Percentiles rank a stretch among this genome's conserved stretches.
Evolutionary conservation across 53 echinoderm and acorn worm species (phyloP).

Genomic region (Arbacia lixula): DNA sequence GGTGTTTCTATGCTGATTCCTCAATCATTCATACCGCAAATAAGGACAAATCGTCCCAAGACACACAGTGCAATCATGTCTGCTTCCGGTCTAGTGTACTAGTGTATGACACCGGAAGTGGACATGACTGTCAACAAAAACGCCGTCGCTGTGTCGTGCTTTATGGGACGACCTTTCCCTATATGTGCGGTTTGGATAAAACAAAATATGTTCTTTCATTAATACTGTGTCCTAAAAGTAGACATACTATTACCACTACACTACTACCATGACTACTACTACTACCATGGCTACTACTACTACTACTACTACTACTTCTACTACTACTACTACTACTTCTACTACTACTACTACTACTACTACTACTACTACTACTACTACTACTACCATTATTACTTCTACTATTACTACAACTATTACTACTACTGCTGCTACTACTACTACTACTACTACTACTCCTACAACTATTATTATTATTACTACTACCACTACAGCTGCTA

Average conservation of each 20-base stretch:
- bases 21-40: too few relatives aligned
- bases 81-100: too few relatives aligned
- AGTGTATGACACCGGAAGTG: too few relatives aligned
- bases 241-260: neutral
- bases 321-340: constrained; percentile 12
- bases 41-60: too few relatives aligned
- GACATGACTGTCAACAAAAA: too few relatives aligned
- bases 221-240: neutral
- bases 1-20: too few relatives aligned
- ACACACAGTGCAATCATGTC: too few relatives aligned
- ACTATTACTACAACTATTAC: constrained; percentile 18
- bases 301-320: constrained; percentile 25
- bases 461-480: neutral
- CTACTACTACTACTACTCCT: constrained; percentile 15
- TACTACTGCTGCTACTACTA: neutral
- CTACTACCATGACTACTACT: constrained; percentile 6
- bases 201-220: too few relatives aligned
- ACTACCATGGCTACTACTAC: constrained; percentile 8
- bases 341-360: constrained; percentile 15
- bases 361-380: constrained; percentile 7
- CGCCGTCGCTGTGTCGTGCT: too few relatives aligned
- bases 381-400: constrained; percentile 7
- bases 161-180: too few relatives aligned
- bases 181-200: too few relatives aligned
- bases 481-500: constrained; percentile 3